Conservation (phyloP, 2,888 invertebrate genomes). For the Agrenia bidenticulata region DNA sequence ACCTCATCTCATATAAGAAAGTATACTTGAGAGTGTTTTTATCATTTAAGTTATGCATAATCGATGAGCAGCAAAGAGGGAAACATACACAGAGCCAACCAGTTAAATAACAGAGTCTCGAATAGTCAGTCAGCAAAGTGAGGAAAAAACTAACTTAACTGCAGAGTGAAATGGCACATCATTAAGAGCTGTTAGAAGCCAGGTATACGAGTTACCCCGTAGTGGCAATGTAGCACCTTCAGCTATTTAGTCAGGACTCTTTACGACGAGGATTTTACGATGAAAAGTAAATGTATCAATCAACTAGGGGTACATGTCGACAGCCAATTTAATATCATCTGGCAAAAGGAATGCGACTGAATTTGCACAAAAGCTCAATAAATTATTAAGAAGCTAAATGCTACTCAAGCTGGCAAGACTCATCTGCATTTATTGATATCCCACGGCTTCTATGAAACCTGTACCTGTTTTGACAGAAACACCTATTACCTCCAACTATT, state of each 20-base stretch:
- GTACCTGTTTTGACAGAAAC: constrained; percentile 10
- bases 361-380: constrained; percentile 21
- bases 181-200: constrained; percentile 11
- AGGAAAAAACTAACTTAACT: constrained; percentile 15
- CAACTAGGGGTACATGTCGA: constrained; percentile 20
- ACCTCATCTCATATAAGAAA: too few species aligned
- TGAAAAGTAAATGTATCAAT: constrained; percentile 24
- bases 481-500: constrained; percentile 1
- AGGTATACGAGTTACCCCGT: background rate
- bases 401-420: background rate
- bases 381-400: constrained; percentile 15
- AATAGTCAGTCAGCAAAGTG: background rate
- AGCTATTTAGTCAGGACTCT: background rate
- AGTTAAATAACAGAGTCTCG: background rate
- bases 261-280: constrained; percentile 8
- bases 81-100: background rate
- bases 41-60: background rate
- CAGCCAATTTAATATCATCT: constrained; percentile 20
- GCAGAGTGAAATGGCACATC: constrained; percentile 14
- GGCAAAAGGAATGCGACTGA: constrained; percentile 8
- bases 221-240: background rate
- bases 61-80: background rate
- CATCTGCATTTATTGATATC: constrained; percentile 12
- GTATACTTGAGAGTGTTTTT: background rate
- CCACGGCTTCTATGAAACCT: constrained; percentile 5